Percentiles rank a stretch among this genome's conserved stretches.
These are phyloP conservation scores for Zaprionus bogoriensis DNA, from an alignment of 2,888 invertebrate genomes.

Conservation along the genomic window DNA sequence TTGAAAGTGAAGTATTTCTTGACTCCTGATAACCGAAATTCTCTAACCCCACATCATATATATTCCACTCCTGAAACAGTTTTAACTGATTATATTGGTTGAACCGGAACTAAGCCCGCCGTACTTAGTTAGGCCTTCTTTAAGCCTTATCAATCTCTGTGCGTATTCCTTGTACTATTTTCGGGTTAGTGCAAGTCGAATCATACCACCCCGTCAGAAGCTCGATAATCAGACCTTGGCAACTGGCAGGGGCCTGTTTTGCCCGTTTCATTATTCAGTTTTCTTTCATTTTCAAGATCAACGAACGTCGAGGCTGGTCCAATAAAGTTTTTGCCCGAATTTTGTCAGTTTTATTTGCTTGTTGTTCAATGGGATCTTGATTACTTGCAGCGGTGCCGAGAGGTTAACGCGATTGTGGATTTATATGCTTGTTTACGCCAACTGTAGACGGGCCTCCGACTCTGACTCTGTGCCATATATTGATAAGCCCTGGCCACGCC, in stretches of 20 bases:
- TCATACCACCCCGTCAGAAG: constrained; percentile 33
- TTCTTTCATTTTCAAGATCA: constrained; percentile 25
- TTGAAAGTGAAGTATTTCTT: too few species aligned
- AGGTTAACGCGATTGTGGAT: constrained; percentile 64
- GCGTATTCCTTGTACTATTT: constrained; percentile 4
- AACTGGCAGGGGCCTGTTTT: constrained; percentile 42
- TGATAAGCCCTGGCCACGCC: constrained; percentile 53
- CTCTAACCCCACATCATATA: too few species aligned
- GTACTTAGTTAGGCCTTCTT: not conserved
- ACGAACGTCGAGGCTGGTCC: constrained; percentile 5
- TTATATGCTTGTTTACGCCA: constrained; percentile 70
- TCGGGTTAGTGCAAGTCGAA: constrained; percentile 11
- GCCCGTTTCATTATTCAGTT: too few species aligned
- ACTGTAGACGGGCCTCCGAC: constrained; percentile 58
- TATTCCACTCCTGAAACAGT: too few species aligned
- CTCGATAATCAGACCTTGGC: constrained; percentile 65
- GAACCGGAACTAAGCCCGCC: constrained; percentile 24
- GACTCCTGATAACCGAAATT: too few species aligned
- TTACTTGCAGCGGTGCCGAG: constrained; percentile 43
- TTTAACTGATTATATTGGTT: too few species aligned
- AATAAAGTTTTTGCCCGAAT: constrained; percentile 12
- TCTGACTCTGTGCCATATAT: constrained; percentile 1
- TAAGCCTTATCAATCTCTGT: constrained; percentile 17
- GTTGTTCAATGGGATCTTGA: constrained; percentile 56
- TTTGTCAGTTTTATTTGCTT: constrained; percentile 56